Conservation (phyloP, 2,888 invertebrate species). For the Macaria liturata region DNA sequence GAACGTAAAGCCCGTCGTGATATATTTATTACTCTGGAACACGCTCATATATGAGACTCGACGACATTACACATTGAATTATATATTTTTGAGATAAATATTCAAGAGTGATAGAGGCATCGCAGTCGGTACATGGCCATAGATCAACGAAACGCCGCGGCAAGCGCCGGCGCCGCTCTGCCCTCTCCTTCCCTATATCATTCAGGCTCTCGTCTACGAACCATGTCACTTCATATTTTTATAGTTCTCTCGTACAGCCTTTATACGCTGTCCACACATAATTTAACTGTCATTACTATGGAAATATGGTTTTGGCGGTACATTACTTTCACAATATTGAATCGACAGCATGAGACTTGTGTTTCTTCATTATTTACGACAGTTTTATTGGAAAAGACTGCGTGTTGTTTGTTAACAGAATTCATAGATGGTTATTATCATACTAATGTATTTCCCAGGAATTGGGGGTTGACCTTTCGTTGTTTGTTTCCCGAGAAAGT, state of each 20-base stretch:
- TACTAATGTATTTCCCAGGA: too few relatives aligned
- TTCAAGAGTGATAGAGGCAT: conserved; percentile 81
- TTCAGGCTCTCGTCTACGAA: conserved; percentile 50
- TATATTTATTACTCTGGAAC: conserved; percentile 72
- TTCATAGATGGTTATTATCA: too few relatives aligned
- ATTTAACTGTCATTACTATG: conserved; percentile 62
- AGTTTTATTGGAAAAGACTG: conserved; percentile 31
- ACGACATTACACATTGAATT: conserved; percentile 66
- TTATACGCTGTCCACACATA: conserved; percentile 69
- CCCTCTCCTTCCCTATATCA: conserved; percentile 52
- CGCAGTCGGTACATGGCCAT: conserved; percentile 76
- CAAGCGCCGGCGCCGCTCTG: conserved; percentile 43
- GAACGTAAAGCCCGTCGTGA: conserved; percentile 60
- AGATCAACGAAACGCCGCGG: conserved; percentile 75
- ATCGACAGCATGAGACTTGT: conserved; percentile 26
- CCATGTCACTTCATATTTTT: conserved; percentile 73
- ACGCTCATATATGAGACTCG: conserved; percentile 53
- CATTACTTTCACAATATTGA: conserved; percentile 25
- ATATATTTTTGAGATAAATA: conserved; percentile 77
- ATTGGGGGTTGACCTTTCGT: too few relatives aligned
- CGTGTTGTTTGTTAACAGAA: conserved; percentile 7
- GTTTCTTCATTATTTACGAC: conserved; percentile 25
- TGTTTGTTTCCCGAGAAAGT: too few relatives aligned
- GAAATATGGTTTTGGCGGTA: conserved; percentile 56
- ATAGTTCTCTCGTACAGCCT: conserved; percentile 56